Conservation (phyloP, 2,113 vertebrate species). For the Stigmatopora nigra region DNA sequence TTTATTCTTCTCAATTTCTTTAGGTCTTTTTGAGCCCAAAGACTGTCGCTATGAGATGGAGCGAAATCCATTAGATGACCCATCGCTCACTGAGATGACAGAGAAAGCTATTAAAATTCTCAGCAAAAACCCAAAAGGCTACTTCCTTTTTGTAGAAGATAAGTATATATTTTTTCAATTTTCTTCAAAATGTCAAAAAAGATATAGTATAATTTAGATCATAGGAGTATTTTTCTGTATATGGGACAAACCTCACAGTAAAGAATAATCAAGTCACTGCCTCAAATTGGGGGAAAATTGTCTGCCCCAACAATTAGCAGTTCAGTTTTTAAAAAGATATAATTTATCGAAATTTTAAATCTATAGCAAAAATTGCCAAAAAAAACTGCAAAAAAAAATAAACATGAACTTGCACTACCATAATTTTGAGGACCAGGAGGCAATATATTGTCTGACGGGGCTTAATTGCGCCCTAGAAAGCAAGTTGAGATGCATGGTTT, state of each 20-base stretch:
- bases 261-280: background rate
- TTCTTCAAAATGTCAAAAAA: background rate
- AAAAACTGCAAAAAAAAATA: too few species aligned
- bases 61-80: constrained; percentile 57
- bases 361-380: too few species aligned
- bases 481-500: too few species aligned
- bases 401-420: too few species aligned
- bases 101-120: constrained; percentile 76
- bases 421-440: too few species aligned
- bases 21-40: constrained; percentile 74
- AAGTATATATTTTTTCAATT: constrained; percentile 42
- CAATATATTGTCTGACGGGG: too few species aligned
- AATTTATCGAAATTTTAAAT: too few species aligned
- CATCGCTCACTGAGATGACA: constrained; percentile 72
- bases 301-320: too few species aligned
- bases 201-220: background rate
- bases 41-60: constrained; percentile 72
- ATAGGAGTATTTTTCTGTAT: too few species aligned
- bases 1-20: background rate
- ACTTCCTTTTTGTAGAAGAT: constrained; percentile 80
- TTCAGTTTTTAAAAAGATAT: too few species aligned
- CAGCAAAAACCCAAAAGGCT: constrained; percentile 70
- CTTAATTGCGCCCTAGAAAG: too few species aligned
- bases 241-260: background rate
- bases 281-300: too few species aligned